Conservation (phyloP, 2,888 invertebrate genomes). For the Corbicula japonica region DNA sequence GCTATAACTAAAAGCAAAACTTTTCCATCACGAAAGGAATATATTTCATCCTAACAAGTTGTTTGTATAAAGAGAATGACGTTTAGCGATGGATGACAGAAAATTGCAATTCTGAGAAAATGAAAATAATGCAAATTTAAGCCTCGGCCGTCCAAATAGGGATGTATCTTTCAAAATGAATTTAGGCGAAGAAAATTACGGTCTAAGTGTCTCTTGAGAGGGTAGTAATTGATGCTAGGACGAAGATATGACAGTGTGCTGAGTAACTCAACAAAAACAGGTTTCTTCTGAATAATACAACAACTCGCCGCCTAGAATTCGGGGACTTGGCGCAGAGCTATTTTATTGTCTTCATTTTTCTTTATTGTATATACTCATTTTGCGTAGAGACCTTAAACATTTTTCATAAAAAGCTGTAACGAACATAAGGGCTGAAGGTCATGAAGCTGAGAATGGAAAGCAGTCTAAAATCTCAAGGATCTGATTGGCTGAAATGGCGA, state of each 20-base stretch:
- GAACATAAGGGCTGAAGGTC: no score
- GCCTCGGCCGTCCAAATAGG: slow-evolving; percentile 46
- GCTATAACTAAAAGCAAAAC: slow-evolving; percentile 45
- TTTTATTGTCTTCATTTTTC: no score
- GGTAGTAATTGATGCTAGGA: slow-evolving; percentile 12
- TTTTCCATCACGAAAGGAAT: slow-evolving; percentile 49
- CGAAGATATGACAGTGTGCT: slow-evolving; percentile 34
- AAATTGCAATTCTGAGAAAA: slow-evolving; percentile 66
- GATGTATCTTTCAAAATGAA: slow-evolving; percentile 46
- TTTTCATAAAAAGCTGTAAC: no score
- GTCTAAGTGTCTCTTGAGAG: slow-evolving; percentile 21
- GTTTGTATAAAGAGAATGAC: slow-evolving; percentile 63
- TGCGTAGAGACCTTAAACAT: no score
- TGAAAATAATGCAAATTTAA: slow-evolving; percentile 70
- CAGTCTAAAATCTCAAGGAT: no score
- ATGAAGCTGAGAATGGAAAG: no score
- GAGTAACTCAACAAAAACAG: no score
- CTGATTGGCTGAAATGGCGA: no score
- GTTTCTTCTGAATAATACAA: no score
- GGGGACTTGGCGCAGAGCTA: no score
- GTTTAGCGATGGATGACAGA: slow-evolving; percentile 58
- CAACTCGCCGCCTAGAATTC: no score
- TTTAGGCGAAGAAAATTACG: slow-evolving; percentile 54
- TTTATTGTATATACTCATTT: no score
- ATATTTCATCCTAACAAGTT: slow-evolving; percentile 61